Percentiles rank a stretch among this genome's conserved stretches.
Conservation (phyloP, 2,888 invertebrate genomes). For the Ptycholaimellus sp. region DNA sequence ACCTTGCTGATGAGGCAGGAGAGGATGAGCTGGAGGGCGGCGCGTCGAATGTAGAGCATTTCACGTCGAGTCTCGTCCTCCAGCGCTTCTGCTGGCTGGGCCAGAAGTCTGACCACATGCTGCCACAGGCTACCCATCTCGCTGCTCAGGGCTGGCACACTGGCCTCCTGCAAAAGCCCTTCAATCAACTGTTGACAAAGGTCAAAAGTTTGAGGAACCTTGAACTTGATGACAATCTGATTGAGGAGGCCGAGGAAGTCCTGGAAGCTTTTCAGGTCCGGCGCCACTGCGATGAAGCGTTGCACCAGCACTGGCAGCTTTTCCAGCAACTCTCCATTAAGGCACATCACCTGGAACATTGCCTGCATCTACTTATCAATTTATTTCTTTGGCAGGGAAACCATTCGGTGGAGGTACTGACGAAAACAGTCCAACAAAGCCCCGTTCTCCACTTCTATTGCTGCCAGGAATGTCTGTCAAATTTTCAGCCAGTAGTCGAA, state of each 20-base stretch:
- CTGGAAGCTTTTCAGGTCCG: constrained; percentile 23
- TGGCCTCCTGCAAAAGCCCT: too few relatives aligned
- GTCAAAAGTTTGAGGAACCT: too few relatives aligned
- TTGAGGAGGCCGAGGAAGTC: constrained; percentile 37
- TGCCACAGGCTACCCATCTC: too few relatives aligned
- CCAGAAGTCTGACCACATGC: too few relatives aligned
- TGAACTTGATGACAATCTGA: constrained; percentile 37
- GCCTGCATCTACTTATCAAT: too few relatives aligned
- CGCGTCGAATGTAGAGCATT: background rate
- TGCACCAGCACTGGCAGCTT: constrained; percentile 33
- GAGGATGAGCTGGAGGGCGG: background rate
- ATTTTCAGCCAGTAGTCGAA: background rate
- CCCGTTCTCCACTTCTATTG: constrained; percentile 9
- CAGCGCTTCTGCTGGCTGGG: background rate
- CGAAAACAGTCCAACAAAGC: constrained; percentile 31
- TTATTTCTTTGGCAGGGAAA: too few relatives aligned
- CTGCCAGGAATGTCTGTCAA: constrained; percentile 10
- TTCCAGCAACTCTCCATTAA: constrained; percentile 35
- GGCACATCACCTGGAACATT: too few relatives aligned
- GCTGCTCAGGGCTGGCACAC: too few relatives aligned
- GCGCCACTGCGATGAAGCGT: constrained; percentile 29
- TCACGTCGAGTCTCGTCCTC: background rate
- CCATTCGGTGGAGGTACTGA: constrained; percentile 37
- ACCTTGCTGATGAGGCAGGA: background rate
- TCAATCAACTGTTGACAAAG: too few relatives aligned